phyloP scores from a whole-genome alignment of 2,113 vertebrate species.

The Mirounga angustirostris region DNA sequence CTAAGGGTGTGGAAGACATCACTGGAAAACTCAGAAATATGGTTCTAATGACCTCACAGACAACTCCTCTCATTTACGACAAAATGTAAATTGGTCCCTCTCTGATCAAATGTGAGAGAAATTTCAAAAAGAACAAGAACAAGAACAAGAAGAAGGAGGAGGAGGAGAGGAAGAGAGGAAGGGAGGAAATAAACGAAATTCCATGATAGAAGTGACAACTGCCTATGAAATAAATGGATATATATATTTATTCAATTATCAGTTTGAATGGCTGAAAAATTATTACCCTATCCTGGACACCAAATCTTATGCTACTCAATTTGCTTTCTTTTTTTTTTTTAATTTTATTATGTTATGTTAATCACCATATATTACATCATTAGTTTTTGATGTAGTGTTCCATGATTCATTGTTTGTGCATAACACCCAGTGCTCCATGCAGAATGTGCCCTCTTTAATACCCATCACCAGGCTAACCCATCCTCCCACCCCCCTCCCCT shows the following conservation, averaged over 20 bases:
- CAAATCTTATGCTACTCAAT: background rate
- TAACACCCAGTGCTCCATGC: too few species aligned
- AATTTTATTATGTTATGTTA: too few species aligned
- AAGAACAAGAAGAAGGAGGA: background rate
- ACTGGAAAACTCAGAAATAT: background rate
- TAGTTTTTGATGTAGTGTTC: too few species aligned
- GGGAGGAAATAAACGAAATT: background rate
- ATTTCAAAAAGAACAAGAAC: background rate
- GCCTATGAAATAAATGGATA: background rate
- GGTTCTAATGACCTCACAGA: background rate
- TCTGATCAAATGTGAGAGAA: background rate
- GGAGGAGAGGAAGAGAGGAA: background rate
- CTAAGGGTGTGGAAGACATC: background rate
- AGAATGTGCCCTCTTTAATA: too few species aligned
- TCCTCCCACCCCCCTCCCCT: too few species aligned
- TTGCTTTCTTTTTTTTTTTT: background rate
- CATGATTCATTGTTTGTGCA: too few species aligned
- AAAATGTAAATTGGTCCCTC: background rate
- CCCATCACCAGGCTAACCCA: too few species aligned
- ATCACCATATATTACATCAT: too few species aligned
- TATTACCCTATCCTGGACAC: background rate
- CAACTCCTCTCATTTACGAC: background rate
- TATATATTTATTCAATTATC: background rate
- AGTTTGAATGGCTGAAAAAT: slow-evolving; percentile 17
- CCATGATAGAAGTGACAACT: background rate